Conservation (phyloP, 2,888 invertebrate genomes). For the Thysanoteuthis rhombus region DNA sequence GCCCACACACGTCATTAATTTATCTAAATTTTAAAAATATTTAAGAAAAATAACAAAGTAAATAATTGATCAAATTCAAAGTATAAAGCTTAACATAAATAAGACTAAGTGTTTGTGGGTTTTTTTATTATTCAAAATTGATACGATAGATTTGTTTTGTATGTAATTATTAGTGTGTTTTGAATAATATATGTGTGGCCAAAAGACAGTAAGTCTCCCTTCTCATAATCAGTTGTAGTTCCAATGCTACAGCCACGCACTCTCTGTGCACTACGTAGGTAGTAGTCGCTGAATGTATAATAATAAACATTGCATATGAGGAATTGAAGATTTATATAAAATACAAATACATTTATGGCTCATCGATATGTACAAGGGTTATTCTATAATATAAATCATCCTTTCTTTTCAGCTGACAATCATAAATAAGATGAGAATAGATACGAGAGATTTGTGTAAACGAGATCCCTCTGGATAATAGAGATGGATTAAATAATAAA, state of each 20-base stretch:
- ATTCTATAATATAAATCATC: background rate
- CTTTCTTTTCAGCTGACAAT: background rate
- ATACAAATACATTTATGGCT: background rate
- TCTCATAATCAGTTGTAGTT: background rate
- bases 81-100: too few species aligned
- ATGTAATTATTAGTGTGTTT: background rate
- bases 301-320: background rate
- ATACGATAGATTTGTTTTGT: background rate
- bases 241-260: background rate
- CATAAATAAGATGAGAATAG: too few species aligned
- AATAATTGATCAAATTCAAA: too few species aligned
- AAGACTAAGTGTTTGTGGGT: background rate
- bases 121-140: too few species aligned
- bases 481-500: too few species aligned
- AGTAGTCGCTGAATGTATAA: background rate
- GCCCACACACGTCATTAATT: too few species aligned
- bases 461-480: too few species aligned
- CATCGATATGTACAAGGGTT: background rate
- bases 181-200: background rate
- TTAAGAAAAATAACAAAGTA: too few species aligned
- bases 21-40: too few species aligned
- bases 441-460: too few species aligned
- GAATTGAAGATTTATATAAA: background rate
- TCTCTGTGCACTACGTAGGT: background rate
- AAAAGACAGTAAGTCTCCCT: background rate